These are phyloP conservation scores for Gopherus flavomarginatus DNA, from an alignment of 2,113 vertebrate genomes.

Conservation along the genomic window DNA sequence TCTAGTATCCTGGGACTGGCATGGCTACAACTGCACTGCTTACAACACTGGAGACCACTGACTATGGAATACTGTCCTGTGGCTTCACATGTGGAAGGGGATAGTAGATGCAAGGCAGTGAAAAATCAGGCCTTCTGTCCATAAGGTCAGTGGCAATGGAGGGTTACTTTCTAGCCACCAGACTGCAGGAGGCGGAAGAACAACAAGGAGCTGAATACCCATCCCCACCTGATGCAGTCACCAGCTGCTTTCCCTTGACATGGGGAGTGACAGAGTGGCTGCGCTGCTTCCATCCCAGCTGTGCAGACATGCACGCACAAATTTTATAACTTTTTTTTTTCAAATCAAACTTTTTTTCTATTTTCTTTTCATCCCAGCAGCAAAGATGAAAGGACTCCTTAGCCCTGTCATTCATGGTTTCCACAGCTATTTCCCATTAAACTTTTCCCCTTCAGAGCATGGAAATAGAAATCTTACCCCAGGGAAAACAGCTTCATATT, in stretches of 20 bases:
- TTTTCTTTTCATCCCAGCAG: not conserved
- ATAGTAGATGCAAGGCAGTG: not conserved
- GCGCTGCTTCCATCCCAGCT: not conserved
- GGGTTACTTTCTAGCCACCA: not conserved
- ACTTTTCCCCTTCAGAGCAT: not conserved
- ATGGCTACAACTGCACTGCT: too few relatives aligned
- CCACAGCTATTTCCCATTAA: not conserved
- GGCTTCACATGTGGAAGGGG: not conserved
- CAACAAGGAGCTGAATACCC: accelerated
- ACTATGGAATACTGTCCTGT: not conserved
- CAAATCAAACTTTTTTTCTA: not conserved
- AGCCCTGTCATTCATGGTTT: accelerated
- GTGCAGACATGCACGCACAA: accelerated
- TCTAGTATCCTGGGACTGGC: not conserved
- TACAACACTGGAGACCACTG: accelerated
- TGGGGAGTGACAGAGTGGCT: not conserved
- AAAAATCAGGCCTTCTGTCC: accelerated
- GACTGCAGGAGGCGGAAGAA: not conserved
- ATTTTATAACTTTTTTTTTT: not conserved
- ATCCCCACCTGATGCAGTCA: not conserved
- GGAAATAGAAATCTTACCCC: not conserved
- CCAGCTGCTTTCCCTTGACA: not conserved
- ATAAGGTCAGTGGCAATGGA: not conserved
- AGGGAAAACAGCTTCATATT: accelerated
- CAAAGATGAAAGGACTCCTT: not conserved